These are phyloP conservation scores for Spodoptera exigua DNA, from an alignment of 2,888 invertebrate genomes.

Conservation along the genomic window DNA sequence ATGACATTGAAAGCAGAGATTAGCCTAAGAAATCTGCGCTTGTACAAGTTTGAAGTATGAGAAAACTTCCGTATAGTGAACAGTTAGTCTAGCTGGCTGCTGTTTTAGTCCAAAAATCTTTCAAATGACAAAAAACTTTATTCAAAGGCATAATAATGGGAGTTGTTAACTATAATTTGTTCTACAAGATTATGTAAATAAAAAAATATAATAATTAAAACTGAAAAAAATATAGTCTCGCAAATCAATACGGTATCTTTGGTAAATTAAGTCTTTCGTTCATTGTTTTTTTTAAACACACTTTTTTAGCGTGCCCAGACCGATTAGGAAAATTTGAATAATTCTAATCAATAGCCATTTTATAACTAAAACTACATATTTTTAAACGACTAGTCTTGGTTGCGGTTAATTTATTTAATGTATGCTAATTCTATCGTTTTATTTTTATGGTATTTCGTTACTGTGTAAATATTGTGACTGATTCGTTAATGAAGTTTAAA, in stretches of 20 bases:
- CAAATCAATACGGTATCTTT: neutral
- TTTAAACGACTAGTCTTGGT: conserved; percentile 17
- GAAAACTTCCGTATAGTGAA: too few relatives aligned
- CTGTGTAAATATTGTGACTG: neutral
- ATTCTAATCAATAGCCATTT: conserved; percentile 11
- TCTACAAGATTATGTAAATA: too few relatives aligned
- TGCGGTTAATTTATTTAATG: conserved; percentile 15
- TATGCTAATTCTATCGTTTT: conserved; percentile 9
- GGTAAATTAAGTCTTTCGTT: neutral
- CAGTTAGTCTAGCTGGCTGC: too few relatives aligned
- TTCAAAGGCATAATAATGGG: too few relatives aligned
- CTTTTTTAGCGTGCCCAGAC: conserved; percentile 25
- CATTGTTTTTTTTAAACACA: neutral
- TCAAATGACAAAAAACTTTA: too few relatives aligned
- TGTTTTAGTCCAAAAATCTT: too few relatives aligned
- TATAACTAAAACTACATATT: conserved; percentile 18
- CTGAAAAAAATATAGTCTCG: too few relatives aligned
- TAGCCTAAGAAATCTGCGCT: too few relatives aligned
- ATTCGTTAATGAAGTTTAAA: too few relatives aligned
- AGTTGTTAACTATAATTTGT: too few relatives aligned
- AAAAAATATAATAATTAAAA: too few relatives aligned
- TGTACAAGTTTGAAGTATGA: too few relatives aligned
- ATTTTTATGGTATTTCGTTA: neutral
- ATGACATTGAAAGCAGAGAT: conserved; percentile 38
- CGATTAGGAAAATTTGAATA: conserved; percentile 21